Evolutionary conservation across 2,797 vertebrate species (phyloP), one percentile per base, ranked within the genome.

Genomic region (Alcedo quadribrachys): DNA sequence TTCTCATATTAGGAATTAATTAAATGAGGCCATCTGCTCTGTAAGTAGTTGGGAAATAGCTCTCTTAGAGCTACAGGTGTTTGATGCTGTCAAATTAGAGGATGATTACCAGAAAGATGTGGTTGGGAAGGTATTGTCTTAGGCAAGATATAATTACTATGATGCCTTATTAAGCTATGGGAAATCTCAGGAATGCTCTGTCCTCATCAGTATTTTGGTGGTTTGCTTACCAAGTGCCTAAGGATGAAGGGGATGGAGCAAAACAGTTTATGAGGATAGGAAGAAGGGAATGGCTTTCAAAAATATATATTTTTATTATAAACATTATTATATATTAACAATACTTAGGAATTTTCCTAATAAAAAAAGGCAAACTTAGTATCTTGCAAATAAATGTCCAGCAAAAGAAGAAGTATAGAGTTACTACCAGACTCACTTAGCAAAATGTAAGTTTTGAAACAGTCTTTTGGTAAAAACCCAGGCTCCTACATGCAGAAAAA

Each of bases 41-140:
- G 30, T 18, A 50, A 33, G 68, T 75, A 54, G 21, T 53, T 81
- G 79, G 81, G 53, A 92, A 93, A 87, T 3, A 42, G 33, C 45
- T 65, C 53, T 50, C 63, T 17, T 5, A 85, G 35, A 74, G 76
- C 81, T 71, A 93, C 91, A 92, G 76, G 75, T 90, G 75, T 67
- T 80, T 45, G 65, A 77, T 60, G 77, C 68, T 70, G 65, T 54
- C 81, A 90, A 61, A 87, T 87, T 70, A 89, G 89, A 92, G 54
- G 89, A 65, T 37, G 79, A 89, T 92, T 85, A 85, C 28, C 66
- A 92, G 65, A 60, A 78, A 77, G 79, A 74, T 37, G 76, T 30
- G 40, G 30, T 57, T 89, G 69, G n/a, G 68, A 81, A 83, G 15
- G n/a, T 18, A 68, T 82, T 71, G 19, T 51, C 40, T 76, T 24